Conservation (phyloP, 2,888 invertebrate genomes). For the Microplitis manilae region DNA sequence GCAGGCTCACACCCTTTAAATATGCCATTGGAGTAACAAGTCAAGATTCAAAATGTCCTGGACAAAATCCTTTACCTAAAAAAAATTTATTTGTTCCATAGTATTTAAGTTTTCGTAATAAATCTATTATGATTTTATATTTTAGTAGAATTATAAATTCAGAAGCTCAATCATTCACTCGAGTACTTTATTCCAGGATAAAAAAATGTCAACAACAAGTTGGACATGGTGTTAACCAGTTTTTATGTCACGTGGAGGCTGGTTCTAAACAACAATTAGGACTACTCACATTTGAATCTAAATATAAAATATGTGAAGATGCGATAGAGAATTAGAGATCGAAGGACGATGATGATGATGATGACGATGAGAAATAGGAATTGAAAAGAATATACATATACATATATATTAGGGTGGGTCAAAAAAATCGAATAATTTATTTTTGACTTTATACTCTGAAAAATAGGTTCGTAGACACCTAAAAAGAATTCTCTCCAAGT, state of each 20-base stretch:
- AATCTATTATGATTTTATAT: too few relatives aligned
- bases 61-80: neutral
- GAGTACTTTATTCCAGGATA: neutral
- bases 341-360: neutral
- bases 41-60: constrained; percentile 16
- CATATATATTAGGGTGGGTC: too few relatives aligned
- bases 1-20: constrained; percentile 56
- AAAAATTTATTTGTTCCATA: neutral
- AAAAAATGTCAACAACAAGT: constrained; percentile 1
- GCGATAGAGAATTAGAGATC: neutral
- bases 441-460: too few relatives aligned
- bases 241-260: constrained; percentile 7
- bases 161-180: neutral
- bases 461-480: too few relatives aligned
- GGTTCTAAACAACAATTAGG: constrained; percentile 19
- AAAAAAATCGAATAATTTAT: too few relatives aligned
- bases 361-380: constrained; percentile 10
- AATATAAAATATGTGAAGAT: constrained; percentile 9
- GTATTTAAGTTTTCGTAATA: too few relatives aligned
- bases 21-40: constrained; percentile 6
- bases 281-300: neutral
- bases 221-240: constrained; percentile 29
- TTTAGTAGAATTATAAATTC: neutral
- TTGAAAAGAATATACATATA: neutral
- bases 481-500: too few relatives aligned